Evolutionary conservation across 2,888 invertebrate genomes (phyloP), one percentile per base, ranked within the genome.

Genomic region (Tethea ocularis): DNA sequence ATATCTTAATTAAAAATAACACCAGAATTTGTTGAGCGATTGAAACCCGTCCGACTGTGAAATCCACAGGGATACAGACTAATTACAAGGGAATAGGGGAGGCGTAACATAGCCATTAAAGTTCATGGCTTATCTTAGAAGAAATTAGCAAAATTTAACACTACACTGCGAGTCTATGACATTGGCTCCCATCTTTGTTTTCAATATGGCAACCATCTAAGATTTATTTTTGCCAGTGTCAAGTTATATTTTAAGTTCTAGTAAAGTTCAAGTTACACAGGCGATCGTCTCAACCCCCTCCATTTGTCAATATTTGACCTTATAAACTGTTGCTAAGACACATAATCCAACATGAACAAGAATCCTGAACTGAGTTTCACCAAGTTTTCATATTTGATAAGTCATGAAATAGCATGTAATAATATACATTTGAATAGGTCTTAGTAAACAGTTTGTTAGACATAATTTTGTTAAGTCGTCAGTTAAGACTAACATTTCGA

Each of bases 1-100:
- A 65, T 61, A 69, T 68, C 74, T 80, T 83, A 83, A 84, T 84
- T 82, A 82, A 82, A 82, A 82, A 81, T 80, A 79, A 82, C 74
- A 74, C 66, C 52, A n/a, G 62, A 77, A 78, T 80, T 78, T 73
- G 77, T 69, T 71, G 69, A 73, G 57, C 75, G 72, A 80, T 84
- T 81, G 80, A 79, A 77, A 75, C 61, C 36, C 63, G 54, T 23
- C 61, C 60, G 61, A 51, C 61, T 66, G 69, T 56, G 60, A 63
- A 64, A 63, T 60, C 63, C 57, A 58, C 51, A 46, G 51, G 64
- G 69, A 63, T 65, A 64, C 62, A 53, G 60, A 67, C 69, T 73
- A 67, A 72, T 75, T 75, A 71, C 53, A 46, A 46, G 55, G 17
- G 38, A 15, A 11, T 10, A 7, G 22, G 33, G 17, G 54, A 17